A percentile compares a stretch with the other conserved stretches of the same genome.
phyloP scores from a whole-genome alignment of 1,140 invertebrate species.

The Pinna nobilis region DNA sequence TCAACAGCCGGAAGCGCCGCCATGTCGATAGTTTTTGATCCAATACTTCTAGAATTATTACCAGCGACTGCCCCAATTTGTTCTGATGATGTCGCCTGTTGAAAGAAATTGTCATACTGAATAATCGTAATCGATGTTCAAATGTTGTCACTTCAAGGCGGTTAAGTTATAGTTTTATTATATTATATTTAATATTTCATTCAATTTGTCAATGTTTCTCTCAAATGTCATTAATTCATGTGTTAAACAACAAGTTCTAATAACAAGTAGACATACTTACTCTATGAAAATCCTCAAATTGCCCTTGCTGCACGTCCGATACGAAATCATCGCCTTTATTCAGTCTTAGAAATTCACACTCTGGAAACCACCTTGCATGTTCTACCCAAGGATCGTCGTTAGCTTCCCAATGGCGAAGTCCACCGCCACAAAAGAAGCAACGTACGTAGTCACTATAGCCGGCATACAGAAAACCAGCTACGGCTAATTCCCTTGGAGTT shows the following conservation, averaged over 20 bases:
- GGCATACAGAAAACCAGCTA: conserved; percentile 23
- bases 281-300: background rate
- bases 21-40: too few relatives aligned
- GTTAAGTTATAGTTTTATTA: too few relatives aligned
- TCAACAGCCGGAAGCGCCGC: background rate
- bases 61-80: too few relatives aligned
- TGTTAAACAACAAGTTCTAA: background rate
- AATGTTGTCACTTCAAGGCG: background rate
- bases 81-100: background rate
- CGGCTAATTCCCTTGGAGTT: conserved; percentile 3
- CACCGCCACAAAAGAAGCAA: conserved; percentile 29
- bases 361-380: conserved; percentile 78
- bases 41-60: too few relatives aligned
- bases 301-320: background rate
- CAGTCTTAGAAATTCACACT: conserved; percentile 76
- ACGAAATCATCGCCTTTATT: conserved; percentile 16
- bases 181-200: background rate
- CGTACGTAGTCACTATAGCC: conserved; percentile 25
- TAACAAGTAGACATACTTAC: background rate
- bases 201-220: background rate
- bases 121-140: background rate
- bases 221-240: background rate
- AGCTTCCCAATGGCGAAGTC: conserved; percentile 79
- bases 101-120: background rate
- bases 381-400: conserved; percentile 85